Conservation (phyloP, 2,113 vertebrate species). For the Parotia lawesii region DNA sequence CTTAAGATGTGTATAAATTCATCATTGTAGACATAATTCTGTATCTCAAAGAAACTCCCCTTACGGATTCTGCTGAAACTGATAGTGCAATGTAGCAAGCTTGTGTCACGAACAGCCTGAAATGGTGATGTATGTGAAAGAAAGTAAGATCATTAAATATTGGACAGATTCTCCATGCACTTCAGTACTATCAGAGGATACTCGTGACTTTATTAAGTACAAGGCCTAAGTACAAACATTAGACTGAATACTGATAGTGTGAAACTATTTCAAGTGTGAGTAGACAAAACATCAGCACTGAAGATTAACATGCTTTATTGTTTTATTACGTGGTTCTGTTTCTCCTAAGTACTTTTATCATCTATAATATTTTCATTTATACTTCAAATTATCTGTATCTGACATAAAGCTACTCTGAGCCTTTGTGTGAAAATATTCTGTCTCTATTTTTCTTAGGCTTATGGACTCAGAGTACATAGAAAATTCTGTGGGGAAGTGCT, state of each 20-base stretch:
- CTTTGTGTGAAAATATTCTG: not conserved
- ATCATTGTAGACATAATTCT: not conserved
- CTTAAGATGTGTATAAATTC: not conserved
- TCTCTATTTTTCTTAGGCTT: not conserved
- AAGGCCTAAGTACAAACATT: not conserved
- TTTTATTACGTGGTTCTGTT: not conserved
- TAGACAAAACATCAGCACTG: not conserved
- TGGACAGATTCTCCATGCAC: not conserved
- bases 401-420: not conserved
- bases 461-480: not conserved
- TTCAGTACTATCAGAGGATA: not conserved
- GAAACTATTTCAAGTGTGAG: not conserved
- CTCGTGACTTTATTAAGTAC: not conserved
- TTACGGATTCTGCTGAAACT: not conserved
- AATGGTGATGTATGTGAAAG: not conserved
- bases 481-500: not conserved
- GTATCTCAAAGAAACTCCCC: not conserved
- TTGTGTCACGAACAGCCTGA: not conserved
- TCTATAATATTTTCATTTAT: not conserved
- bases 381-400: not conserved
- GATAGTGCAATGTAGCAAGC: not conserved
- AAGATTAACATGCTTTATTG: not conserved
- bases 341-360: not conserved
- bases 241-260: not conserved
- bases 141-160: not conserved